Conservation (phyloP, 2,797 vertebrate species). For the Notoglanidium macrostoma region DNA sequence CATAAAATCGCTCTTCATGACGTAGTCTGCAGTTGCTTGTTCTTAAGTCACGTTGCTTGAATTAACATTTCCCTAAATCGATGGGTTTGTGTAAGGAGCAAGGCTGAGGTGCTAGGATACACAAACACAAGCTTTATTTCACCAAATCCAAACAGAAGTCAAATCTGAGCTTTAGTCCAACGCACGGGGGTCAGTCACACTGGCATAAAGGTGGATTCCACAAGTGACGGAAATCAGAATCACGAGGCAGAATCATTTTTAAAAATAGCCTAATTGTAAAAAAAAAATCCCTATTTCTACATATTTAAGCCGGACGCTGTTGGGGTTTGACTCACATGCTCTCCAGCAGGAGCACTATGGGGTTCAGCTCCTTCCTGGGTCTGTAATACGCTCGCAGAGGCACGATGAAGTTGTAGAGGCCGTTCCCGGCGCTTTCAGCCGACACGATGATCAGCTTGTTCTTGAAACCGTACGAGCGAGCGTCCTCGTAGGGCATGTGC, state of each 20-base stretch:
- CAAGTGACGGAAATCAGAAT: too few relatives aligned
- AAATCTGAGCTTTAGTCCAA: too few relatives aligned
- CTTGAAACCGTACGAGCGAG: slow-evolving; percentile 82
- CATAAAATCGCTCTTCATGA: too few relatives aligned
- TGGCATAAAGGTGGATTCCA: too few relatives aligned
- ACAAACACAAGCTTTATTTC: too few relatives aligned
- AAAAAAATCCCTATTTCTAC: neutral
- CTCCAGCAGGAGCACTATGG: slow-evolving; percentile 82
- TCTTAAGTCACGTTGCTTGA: too few relatives aligned
- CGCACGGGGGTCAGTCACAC: too few relatives aligned
- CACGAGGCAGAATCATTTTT: neutral
- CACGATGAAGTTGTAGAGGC: slow-evolving; percentile 85
- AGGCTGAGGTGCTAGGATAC: too few relatives aligned
- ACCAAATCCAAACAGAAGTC: too few relatives aligned
- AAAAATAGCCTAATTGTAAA: neutral
- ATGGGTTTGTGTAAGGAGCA: too few relatives aligned
- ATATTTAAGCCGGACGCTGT: neutral
- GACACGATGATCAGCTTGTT: slow-evolving; percentile 85
- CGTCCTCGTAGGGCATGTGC: slow-evolving; percentile 81
- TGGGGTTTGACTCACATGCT: slow-evolving; percentile 72
- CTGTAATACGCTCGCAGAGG: slow-evolving; percentile 83
- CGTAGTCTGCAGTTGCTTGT: too few relatives aligned
- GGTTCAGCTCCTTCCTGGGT: slow-evolving; percentile 82
- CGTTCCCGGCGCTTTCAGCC: slow-evolving; percentile 82
- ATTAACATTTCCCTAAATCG: too few relatives aligned